Percentiles rank a stretch among this genome's conserved stretches.
These are phyloP conservation scores for Aldrovandia affinis DNA, from an alignment of 2,797 vertebrate genomes.

Conservation along the genomic window DNA sequence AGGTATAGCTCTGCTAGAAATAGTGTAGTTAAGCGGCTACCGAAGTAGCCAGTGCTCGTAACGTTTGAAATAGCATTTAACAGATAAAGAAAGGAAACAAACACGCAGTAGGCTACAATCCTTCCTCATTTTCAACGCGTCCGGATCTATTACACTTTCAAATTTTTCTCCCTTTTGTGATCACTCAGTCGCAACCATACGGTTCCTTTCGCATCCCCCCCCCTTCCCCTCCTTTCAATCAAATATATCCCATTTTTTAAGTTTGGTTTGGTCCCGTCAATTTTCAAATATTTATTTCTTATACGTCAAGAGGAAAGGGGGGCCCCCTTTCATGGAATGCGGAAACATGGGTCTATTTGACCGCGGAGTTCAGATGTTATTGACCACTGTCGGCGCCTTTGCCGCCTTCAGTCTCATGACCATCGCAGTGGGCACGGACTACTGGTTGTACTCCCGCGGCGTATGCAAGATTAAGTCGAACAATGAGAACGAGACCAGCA, in stretches of 20 bases:
- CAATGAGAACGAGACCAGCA: slow-evolving; percentile 98
- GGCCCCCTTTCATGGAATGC: slow-evolving; percentile 99
- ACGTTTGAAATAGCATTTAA: slow-evolving; percentile 39
- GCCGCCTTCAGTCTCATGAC: slow-evolving; percentile 99
- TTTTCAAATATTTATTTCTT: slow-evolving; percentile 88
- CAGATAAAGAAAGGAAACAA: slow-evolving; percentile 49
- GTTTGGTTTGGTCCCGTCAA: slow-evolving; percentile 78
- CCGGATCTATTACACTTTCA: slow-evolving; percentile 37
- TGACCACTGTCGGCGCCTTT: slow-evolving; percentile 99
- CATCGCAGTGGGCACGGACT: slow-evolving; percentile 99
- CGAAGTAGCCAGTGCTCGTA: slow-evolving; percentile 26
- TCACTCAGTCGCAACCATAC: slow-evolving; percentile 82
- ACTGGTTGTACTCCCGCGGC: slow-evolving; percentile 98
- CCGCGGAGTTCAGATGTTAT: slow-evolving; percentile 99
- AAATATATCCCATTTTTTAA: slow-evolving; percentile 75
- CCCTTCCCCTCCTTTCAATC: slow-evolving; percentile 76
- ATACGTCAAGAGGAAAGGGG: slow-evolving; percentile 85
- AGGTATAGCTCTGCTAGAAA: slow-evolving; percentile 37
- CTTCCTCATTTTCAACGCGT: slow-evolving; percentile 40
- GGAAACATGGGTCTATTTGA: slow-evolving; percentile 99
- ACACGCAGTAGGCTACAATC: slow-evolving; percentile 30
- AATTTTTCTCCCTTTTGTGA: slow-evolving; percentile 65
- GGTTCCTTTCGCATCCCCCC: slow-evolving; percentile 76
- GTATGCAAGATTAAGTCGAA: slow-evolving; percentile 94
- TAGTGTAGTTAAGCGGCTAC: slow-evolving; percentile 24